Conservation (phyloP, 2,113 vertebrate genomes). For the Oxygymnocypris stewartii region DNA sequence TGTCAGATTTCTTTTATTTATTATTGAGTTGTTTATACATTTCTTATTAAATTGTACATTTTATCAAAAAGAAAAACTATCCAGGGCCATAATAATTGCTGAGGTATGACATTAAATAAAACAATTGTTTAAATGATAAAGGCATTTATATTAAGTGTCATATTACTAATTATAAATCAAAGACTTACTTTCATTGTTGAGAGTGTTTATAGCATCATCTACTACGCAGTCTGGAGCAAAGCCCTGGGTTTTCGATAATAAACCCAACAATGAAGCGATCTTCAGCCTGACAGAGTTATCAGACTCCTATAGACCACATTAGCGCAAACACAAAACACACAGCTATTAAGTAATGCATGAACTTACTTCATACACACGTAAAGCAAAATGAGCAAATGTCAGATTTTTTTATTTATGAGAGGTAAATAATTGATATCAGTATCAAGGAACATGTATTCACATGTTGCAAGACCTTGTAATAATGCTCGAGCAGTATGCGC, state of each 20-base stretch:
- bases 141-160: background rate
- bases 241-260: slow-evolving; percentile 87
- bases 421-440: background rate
- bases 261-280: slow-evolving; percentile 92
- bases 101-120: background rate
- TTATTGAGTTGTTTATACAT: no score
- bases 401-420: background rate
- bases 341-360: background rate
- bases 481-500: slow-evolving; percentile 92
- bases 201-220: slow-evolving; percentile 87
- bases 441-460: background rate
- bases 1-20: no score
- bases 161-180: background rate
- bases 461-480: slow-evolving; percentile 85
- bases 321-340: background rate
- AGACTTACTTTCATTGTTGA: slow-evolving; percentile 90
- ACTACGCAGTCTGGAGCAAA: slow-evolving; percentile 93
- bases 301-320: slow-evolving; percentile 78
- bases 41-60: no score
- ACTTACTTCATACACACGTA: background rate
- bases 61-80: no score
- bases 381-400: background rate
- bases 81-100: no score
- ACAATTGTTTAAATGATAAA: background rate
- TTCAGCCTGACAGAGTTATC: slow-evolving; percentile 93